Evolutionary conservation across 1,140 invertebrate species (phyloP).

Genomic region (Drosophila kohkoa): DNA sequence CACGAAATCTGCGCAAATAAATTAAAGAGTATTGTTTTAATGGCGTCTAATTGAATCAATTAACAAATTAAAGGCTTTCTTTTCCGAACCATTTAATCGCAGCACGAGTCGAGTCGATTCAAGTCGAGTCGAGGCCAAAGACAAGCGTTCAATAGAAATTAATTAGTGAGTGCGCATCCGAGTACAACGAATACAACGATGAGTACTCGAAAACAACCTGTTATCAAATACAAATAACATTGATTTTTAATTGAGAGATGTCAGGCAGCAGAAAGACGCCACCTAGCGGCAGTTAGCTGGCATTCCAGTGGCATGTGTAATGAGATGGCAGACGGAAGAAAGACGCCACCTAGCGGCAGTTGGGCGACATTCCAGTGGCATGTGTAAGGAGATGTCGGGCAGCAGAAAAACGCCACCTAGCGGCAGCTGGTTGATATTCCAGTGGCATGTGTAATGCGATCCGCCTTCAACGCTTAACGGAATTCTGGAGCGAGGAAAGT

Average conservation of each 20-base stretch:
- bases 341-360: conserved; percentile 31
- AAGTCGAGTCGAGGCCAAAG: neutral
- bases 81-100: neutral
- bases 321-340: no score
- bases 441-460: conserved; percentile 10
- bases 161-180: conserved; percentile 57
- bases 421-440: conserved; percentile 4
- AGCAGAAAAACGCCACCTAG: conserved; percentile 17
- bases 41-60: conserved; percentile 38
- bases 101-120: no score
- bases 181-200: neutral
- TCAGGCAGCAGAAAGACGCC: conserved; percentile 10
- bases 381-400: conserved; percentile 8
- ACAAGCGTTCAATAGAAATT: conserved; percentile 43
- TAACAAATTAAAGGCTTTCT: conserved; percentile 25
- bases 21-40: conserved; percentile 18
- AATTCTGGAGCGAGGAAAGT: conserved; percentile 14
- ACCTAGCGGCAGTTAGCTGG: conserved; percentile 16
- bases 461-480: neutral
- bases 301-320: conserved; percentile 19
- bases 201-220: conserved; percentile 8
- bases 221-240: conserved; percentile 35
- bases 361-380: neutral
- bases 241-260: conserved; percentile 39
- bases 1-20: conserved; percentile 7